Base-by-base conservation (phyloP, 2,113 vertebrate species). In the Todiramphus chloris region DNA sequence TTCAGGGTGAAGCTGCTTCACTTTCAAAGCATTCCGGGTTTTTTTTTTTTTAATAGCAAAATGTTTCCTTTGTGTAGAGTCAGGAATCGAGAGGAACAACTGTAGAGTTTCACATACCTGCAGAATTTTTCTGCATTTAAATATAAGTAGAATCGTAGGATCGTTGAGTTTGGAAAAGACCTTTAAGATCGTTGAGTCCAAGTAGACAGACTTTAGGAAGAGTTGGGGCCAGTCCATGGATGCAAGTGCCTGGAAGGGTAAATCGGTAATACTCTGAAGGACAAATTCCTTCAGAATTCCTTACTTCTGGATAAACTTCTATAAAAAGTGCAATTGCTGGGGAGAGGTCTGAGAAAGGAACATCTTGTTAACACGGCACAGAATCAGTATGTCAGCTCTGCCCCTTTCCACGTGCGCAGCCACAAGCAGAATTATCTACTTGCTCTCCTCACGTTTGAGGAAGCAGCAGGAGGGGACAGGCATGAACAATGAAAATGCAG, bases 391-490 rank as follows among this genome's bases (percentile, higher is more conserved):
- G 39, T 46, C 2, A 11, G 7, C 17, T 2, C 70, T 51, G 35
- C 63, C 4, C 23, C 85, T 81, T 11, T 2, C 15, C 10, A 2
- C 1, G 20, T 1, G 68, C 59, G 2, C 6, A 2, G 46, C 1
- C 76, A 11, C 23, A 2, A 27, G 6, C 64, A 35, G 55, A 1
- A 2, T 0, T 6, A 20, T 1, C 15, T 5, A 1, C 51, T 24
- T 35, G 31, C 3, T n/a, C 35, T 48, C 20, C 51, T 27, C 4
- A 1, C 12, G 2, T 1, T 1, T 3, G 19, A 63, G 79, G 46
- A 68, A 31, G 64, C 37, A 35, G 70, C 9, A 62, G 28, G 28
- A 55, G 37, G 33, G 87, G 21, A 6, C 7, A 5, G 78, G 55
- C 41, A 43, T 6, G 1, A 9, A 1, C 1, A 8, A 53, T 33